These are phyloP conservation scores for Archegozetes longisetosus DNA, from an alignment of 1,140 invertebrate genomes.

Conservation along the genomic window DNA sequence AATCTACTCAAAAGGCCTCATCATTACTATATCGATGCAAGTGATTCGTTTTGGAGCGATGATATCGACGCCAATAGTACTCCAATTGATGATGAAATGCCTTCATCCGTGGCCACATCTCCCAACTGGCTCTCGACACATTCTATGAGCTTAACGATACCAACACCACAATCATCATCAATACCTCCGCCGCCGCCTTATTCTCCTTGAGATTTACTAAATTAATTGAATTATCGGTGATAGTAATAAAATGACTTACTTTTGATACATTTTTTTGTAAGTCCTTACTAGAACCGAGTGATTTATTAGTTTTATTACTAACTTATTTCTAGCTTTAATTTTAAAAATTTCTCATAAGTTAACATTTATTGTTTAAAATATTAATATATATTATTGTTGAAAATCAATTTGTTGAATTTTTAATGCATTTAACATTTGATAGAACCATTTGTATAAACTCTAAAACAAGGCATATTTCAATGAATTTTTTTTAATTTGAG, in stretches of 20 bases:
- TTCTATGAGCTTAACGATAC: background rate
- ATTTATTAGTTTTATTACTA: no score
- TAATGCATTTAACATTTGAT: no score
- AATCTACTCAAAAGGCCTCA: constrained; percentile 17
- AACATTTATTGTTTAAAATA: no score
- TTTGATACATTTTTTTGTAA: background rate
- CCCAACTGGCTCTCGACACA: background rate
- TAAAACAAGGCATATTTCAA: no score
- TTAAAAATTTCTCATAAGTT: no score
- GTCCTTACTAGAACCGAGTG: no score
- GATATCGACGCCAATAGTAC: background rate
- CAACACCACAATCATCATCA: background rate
- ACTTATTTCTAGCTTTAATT: no score
- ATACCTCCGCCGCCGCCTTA: constrained; percentile 7
- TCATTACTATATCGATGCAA: constrained; percentile 8
- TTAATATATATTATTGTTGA: no score
- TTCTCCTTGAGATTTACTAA: background rate
- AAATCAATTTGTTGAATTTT: no score
- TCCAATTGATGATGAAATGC: background rate
- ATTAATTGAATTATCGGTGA: background rate
- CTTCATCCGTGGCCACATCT: background rate
- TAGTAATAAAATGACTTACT: background rate
- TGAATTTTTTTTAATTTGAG: no score
- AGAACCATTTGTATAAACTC: no score
- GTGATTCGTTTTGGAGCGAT: background rate